Percentiles rank a stretch among this genome's conserved stretches.
These are phyloP conservation scores for Ornithoptera priamus DNA, from an alignment of 2,888 invertebrate species.

Conservation along the genomic window DNA sequence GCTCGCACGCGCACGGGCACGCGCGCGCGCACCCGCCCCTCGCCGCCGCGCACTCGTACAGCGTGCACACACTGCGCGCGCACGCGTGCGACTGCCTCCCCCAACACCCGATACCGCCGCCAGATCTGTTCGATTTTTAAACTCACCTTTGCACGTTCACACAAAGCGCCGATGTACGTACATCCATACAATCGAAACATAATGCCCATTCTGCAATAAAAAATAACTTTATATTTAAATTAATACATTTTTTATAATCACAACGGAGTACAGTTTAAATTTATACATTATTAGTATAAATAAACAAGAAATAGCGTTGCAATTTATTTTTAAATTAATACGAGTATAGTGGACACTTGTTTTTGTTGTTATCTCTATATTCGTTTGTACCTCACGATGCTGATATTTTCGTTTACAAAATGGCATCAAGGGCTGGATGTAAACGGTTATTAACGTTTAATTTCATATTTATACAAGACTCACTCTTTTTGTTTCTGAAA, in stretches of 20 bases:
- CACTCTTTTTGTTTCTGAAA: slow-evolving; percentile 5
- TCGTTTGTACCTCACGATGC: neutral
- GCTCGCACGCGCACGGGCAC: slow-evolving; percentile 42
- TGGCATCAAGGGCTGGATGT: slow-evolving; percentile 14
- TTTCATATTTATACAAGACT: slow-evolving; percentile 5
- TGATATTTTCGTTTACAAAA: neutral
- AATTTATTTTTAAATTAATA: too few species aligned
- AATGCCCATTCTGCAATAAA: neutral
- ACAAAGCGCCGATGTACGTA: neutral
- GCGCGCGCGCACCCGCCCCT: slow-evolving; percentile 30
- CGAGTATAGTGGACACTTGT: too few species aligned
- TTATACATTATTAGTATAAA: too few species aligned
- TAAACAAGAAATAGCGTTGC: too few species aligned
- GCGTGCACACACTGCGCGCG: neutral
- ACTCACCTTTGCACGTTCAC: neutral
- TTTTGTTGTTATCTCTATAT: too few species aligned
- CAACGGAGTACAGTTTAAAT: too few species aligned
- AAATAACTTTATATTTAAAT: neutral
- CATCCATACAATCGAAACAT: neutral
- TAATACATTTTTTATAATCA: neutral
- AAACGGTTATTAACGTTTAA: neutral
- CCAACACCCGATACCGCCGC: slow-evolving; percentile 62
- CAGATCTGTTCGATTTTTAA: slow-evolving; percentile 70
- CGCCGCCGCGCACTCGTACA: slow-evolving; percentile 24
- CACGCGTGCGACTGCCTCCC: slow-evolving; percentile 34